These are phyloP conservation scores for Beroe ovata DNA, from an alignment of 37 sponge, comb jelly and placozoan species.

Conservation along the genomic window DNA sequence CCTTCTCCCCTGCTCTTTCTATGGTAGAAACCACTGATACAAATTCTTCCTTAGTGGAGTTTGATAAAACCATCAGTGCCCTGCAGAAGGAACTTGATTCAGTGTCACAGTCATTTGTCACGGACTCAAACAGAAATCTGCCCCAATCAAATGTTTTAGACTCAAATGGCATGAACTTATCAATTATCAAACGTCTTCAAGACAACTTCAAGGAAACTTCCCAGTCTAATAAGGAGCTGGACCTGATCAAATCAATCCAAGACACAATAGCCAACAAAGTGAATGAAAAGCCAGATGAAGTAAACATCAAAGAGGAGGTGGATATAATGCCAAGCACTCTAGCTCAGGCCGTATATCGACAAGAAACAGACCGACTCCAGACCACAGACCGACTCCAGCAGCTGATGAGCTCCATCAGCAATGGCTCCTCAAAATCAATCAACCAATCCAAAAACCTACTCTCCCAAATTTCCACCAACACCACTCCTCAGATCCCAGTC, in stretches of 20 bases:
- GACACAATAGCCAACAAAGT: slow-evolving; percentile 2
- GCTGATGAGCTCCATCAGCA: slow-evolving; percentile 21
- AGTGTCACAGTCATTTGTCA: slow-evolving; percentile 30
- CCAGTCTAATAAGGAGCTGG: slow-evolving; percentile 38
- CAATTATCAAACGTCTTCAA: slow-evolving; percentile 40
- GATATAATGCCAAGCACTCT: background rate
- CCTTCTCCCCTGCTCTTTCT: background rate
- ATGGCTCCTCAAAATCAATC: background rate
- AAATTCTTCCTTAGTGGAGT: background rate
- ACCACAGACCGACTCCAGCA: slow-evolving; percentile 44
- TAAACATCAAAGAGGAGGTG: slow-evolving; percentile 21
- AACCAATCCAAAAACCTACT: background rate
- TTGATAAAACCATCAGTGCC: slow-evolving; percentile 57
- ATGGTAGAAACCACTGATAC: background rate
- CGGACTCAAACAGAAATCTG: background rate
- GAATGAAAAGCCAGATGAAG: slow-evolving; percentile 12
- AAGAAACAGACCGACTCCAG: background rate
- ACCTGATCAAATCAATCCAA: slow-evolving; percentile 31
- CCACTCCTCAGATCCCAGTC: background rate
- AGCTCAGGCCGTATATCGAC: background rate
- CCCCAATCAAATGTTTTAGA: background rate
- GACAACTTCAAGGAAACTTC: slow-evolving; percentile 44
- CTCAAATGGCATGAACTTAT: background rate
- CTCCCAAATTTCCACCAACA: background rate
- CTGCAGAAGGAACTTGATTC: slow-evolving; percentile 50